Base-by-base conservation (phyloP, 2,888 invertebrate species). In the Caenorhabditis sulstoni region DNA sequence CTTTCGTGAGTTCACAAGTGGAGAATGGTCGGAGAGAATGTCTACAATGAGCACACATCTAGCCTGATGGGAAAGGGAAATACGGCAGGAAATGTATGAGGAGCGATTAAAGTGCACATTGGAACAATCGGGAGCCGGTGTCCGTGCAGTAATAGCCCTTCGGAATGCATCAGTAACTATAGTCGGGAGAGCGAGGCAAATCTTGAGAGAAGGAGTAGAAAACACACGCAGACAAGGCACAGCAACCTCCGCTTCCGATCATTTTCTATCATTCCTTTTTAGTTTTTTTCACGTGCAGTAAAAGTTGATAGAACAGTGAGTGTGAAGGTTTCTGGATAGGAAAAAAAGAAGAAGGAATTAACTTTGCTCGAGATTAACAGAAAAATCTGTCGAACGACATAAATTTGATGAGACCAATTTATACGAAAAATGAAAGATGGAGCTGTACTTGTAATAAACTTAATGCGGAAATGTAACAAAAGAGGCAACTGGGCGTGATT, bases 91-190 rank as follows among this genome's bases (percentile, higher is more conserved):
- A 78, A 78, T 55, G 78, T 78, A 78, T 71, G 66, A 61, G 50
- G 66, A 78, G 78, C 78, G 50, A 78, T 71, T 78, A 71, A 78
- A 78, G 78, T 78, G 66, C 78, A 78, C 70, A 70, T 71, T 78
- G 71, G 71, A 78, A 78, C 71, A 78, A 71, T 78, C 66, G 61
- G 74, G 45, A 49, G 37, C 62, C 49, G 29, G 73, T 73, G 64
- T 73, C 73, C 52, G 64, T 71, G 50, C 47, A 47, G 44, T 73
- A 73, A 73, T 73, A 73, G 64, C 73, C 58, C 45, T 58, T 64
- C 64, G 73, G 73, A 73, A 73, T 73, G 73, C 58, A 64, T 73
- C 64, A 73, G 64, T 58, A 58, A 64, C 73, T 73, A 73, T 73
- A 73, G 73, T 73, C 64, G 73, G 73, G 49, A 20, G 47, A 18